These are phyloP conservation scores for Smutsia temminckii DNA, from an alignment of 2,797 vertebrate genomes.

Conservation along the genomic window DNA sequence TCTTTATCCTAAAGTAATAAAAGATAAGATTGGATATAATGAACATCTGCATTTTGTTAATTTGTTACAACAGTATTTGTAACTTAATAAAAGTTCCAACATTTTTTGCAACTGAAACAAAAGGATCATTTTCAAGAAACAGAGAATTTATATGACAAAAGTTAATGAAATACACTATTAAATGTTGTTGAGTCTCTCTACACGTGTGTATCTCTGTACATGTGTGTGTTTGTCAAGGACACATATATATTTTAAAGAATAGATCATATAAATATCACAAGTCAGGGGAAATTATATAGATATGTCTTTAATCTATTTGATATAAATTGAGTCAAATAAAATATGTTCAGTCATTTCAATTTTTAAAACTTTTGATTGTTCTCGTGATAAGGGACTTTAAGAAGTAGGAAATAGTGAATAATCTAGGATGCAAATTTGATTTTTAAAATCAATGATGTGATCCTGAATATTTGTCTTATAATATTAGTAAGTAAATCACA, in stretches of 20 bases:
- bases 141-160: neutral
- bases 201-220: neutral
- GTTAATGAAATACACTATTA: neutral
- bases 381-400: neutral
- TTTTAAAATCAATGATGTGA: neutral
- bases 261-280: neutral
- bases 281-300: neutral
- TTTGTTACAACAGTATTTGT: neutral
- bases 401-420: neutral
- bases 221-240: neutral
- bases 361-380: neutral
- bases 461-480: neutral
- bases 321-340: neutral
- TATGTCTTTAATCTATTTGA: neutral
- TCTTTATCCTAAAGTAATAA: neutral
- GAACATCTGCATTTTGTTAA: neutral
- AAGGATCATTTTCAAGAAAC: neutral
- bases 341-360: neutral
- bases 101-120: neutral
- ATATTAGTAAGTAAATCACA: neutral
- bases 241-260: neutral
- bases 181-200: neutral
- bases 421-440: neutral
- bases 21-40: neutral
- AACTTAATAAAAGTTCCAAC: neutral